Evolutionary conservation across 1,140 invertebrate species (phyloP), one percentile per base, ranked within the genome.

Genomic region (Mizuhopecten yessoensis): DNA sequence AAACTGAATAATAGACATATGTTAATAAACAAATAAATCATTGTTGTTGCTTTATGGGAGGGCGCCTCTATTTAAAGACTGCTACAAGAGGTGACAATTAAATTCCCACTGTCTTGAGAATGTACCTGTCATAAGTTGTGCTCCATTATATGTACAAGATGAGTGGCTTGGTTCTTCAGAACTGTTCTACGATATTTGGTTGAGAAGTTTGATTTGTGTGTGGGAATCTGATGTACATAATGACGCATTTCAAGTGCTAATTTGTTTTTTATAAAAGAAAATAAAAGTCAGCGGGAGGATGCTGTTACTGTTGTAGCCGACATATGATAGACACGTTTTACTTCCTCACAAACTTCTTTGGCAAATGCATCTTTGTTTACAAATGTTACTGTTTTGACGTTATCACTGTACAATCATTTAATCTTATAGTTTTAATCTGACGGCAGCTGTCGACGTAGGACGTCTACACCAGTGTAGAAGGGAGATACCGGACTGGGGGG

Each of bases 171-270:
- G n/a, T n/a, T n/a, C n/a, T n/a, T n/a, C n/a, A n/a, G n/a, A n/a
- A n/a, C n/a, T n/a, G n/a, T n/a, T n/a, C n/a, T n/a, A n/a, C n/a
- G n/a, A n/a, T 45, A 3, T 57, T 29, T 29, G 23, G 57, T 75
- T 75, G 57, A 20, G 57, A 75, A 29, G 57, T 75, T 29, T 29
- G 57, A 75, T 75, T 75, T 29, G n/a, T n/a, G 29, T 5, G 57
- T n/a, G 29, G 57, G n/a, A 3, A 75, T 75, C 57, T 75, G n/a
- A 75, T 1, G 1, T 75, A 75, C 17, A 75, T n/a, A 75, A 23
- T 75, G 7, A 75, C 57, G 29, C 23, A 75, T 75, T 75, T 75
- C 57, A 75, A 75, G 57, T 75, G 57, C 57, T 75, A 75, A 75
- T 75, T 75, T 75, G 57, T 75, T 75, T 29, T 75, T 75, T 75